These are phyloP conservation scores for Dromaius novaehollandiae DNA, from an alignment of 2,113 vertebrate genomes.

Conservation along the genomic window DNA sequence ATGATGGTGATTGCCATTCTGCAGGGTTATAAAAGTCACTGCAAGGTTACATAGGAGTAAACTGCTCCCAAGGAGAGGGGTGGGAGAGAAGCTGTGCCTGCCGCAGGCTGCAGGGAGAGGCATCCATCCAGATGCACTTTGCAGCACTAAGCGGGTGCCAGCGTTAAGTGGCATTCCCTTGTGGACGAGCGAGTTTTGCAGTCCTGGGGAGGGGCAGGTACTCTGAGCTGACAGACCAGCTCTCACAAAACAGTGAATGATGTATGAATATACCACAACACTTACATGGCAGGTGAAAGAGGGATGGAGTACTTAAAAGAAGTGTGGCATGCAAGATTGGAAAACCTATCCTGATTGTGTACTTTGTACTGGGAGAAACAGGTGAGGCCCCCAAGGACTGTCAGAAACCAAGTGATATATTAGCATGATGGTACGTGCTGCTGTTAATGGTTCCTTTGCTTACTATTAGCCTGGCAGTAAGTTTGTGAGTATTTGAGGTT, in stretches of 20 bases:
- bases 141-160: background rate
- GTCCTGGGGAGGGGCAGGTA: background rate
- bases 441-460: conserved; percentile 23
- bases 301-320: conserved; percentile 40
- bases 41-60: background rate
- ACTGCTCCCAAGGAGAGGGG: background rate
- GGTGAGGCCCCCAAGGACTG: background rate
- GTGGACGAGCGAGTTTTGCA: background rate
- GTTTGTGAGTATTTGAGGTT: conserved; percentile 1
- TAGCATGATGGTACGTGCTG: background rate
- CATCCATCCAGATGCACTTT: background rate
- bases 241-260: conserved; percentile 2
- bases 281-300: conserved; percentile 48
- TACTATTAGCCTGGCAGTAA: background rate
- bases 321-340: background rate
- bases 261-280: conserved; percentile 14
- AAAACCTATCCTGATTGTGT: background rate
- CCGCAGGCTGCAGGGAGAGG: background rate
- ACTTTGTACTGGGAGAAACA: conserved; percentile 15
- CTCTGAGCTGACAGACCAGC: background rate
- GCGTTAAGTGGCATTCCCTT: background rate
- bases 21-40: background rate
- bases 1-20: background rate
- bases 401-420: conserved; percentile 32
- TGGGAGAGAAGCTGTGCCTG: background rate